These are phyloP conservation scores for Falco berigora DNA, from an alignment of 2,797 vertebrate species.

Conservation along the genomic window DNA sequence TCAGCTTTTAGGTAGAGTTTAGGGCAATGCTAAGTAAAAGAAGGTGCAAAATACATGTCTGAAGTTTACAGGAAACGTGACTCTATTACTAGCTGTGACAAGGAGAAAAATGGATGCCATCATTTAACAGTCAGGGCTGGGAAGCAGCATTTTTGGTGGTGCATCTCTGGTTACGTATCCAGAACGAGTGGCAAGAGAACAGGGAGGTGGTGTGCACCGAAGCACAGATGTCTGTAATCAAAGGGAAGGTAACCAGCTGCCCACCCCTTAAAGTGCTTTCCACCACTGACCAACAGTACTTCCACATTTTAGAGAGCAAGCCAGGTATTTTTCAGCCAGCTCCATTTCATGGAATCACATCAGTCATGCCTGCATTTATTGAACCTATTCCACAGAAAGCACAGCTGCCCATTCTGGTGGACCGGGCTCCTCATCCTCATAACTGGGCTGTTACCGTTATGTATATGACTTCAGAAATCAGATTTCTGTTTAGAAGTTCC, in stretches of 20 bases:
- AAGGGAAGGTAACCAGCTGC: not conserved
- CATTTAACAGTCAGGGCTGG: not conserved
- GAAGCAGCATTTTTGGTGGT: not conserved
- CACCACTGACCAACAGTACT: not conserved
- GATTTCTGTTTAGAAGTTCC: not conserved
- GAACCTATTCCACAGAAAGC: not conserved
- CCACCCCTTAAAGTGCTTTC: not conserved
- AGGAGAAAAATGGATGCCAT: not conserved
- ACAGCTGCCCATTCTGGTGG: not conserved
- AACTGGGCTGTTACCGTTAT: not conserved
- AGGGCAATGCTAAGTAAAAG: not conserved
- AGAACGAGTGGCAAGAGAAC: not conserved
- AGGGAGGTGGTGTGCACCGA: accelerated
- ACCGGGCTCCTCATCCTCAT: not conserved
- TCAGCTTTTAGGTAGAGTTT: not conserved
- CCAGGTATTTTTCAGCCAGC: not conserved
- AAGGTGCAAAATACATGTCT: not conserved
- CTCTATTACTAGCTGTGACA: not conserved
- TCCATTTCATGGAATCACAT: not conserved
- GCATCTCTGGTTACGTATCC: not conserved
- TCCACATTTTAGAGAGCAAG: not conserved
- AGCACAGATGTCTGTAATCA: not conserved
- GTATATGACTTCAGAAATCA: not conserved
- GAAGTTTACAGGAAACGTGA: not conserved
- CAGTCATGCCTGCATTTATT: not conserved